These are phyloP conservation scores for Brachymystax lenok DNA, from an alignment of 2,797 vertebrate genomes.

Conservation along the genomic window DNA sequence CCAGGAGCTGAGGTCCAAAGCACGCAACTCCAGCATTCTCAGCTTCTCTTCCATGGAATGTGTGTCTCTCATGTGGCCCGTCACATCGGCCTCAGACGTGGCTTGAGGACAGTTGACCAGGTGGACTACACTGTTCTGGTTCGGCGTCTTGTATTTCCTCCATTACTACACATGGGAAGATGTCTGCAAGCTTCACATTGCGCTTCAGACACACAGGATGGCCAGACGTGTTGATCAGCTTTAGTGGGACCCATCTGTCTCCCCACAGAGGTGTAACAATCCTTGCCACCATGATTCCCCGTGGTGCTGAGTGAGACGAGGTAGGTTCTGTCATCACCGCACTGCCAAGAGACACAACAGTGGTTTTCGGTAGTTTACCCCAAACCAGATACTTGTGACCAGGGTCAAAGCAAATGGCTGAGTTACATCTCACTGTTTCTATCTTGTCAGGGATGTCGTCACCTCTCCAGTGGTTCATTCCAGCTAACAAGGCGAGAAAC, in stretches of 20 bases:
- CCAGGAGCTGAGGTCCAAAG: constrained; percentile 4
- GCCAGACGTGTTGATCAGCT: constrained; percentile 19
- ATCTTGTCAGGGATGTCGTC: constrained; percentile 21
- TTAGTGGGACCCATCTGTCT: constrained; percentile 32
- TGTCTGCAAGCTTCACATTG: constrained; percentile 36
- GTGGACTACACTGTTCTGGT: neutral
- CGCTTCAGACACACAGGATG: constrained; percentile 11
- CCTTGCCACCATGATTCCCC: neutral
- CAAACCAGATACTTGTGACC: constrained; percentile 36
- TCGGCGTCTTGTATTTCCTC: constrained; percentile 13
- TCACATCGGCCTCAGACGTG: neutral
- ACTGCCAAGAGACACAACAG: constrained; percentile 29
- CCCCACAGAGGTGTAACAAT: constrained; percentile 26
- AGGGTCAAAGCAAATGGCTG: constrained; percentile 30
- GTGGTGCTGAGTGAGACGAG: constrained; percentile 13
- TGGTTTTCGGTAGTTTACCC: constrained; percentile 11
- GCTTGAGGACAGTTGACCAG: neutral
- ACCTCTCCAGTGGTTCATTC: constrained; percentile 29
- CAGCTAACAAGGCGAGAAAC: constrained; percentile 29
- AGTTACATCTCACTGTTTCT: constrained; percentile 30
- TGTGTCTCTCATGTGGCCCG: neutral
- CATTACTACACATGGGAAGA: constrained; percentile 16
- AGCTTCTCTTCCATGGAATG: neutral
- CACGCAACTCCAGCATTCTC: constrained; percentile 3
- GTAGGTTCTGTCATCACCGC: constrained; percentile 33